phyloP scores from a whole-genome alignment of 2,113 vertebrate species.

The Grus americana region DNA sequence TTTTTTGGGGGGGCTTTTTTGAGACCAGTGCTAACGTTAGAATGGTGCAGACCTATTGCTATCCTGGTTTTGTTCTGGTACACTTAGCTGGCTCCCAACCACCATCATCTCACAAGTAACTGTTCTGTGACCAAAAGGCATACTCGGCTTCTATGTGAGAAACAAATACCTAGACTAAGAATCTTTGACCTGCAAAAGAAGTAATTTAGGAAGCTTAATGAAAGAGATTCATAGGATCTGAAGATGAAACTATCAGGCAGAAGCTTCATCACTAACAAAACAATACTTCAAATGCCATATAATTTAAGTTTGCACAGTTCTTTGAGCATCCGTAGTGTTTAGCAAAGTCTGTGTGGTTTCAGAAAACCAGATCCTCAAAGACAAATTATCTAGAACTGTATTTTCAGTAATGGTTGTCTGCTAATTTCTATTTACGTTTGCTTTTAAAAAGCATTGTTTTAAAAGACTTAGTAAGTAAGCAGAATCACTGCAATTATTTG shows the following conservation, averaged over 20 bases:
- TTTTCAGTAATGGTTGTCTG: background rate
- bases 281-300: background rate
- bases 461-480: background rate
- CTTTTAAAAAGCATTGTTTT: background rate
- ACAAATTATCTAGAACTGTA: background rate
- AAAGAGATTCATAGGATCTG: background rate
- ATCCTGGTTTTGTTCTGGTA: background rate
- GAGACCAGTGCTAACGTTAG: background rate
- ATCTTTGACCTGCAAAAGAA: background rate
- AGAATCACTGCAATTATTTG: background rate
- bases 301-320: background rate
- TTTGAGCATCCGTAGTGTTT: background rate
- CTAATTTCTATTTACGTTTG: background rate
- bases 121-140: background rate
- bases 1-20: background rate
- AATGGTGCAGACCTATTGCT: background rate
- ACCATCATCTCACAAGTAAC: background rate
- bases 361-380: background rate
- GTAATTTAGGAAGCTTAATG: background rate
- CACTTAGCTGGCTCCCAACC: background rate
- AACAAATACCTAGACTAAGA: background rate
- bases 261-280: background rate
- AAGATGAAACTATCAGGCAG: background rate
- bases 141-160: background rate
- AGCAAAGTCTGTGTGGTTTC: background rate